These are phyloP conservation scores for Cyaniris semiargus DNA, from an alignment of 2,888 invertebrate species.

Conservation along the genomic window DNA sequence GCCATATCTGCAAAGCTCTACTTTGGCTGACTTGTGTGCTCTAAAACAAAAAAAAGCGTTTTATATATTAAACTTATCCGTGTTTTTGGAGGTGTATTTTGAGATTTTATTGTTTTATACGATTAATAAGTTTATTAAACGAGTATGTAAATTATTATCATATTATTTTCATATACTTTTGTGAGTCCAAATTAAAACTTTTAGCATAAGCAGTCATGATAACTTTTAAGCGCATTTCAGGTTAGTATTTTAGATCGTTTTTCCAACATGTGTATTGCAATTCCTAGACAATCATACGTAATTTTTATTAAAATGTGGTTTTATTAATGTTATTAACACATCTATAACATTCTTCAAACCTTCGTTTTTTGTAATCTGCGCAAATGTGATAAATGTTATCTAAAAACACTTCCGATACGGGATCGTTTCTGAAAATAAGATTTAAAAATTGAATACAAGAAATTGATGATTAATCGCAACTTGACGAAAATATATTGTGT, in stretches of 20 bases:
- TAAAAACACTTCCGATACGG: conserved; percentile 84
- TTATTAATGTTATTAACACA: not conserved
- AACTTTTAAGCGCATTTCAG: not conserved
- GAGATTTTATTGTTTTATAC: no score
- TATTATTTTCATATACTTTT: not conserved
- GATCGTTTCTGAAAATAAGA: conserved; percentile 80
- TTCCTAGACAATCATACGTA: no score
- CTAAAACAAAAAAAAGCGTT: conserved; percentile 50
- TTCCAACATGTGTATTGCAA: no score
- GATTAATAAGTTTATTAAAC: no score
- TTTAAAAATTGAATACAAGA: not conserved
- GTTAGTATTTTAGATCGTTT: no score
- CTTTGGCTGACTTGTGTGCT: conserved; percentile 61
- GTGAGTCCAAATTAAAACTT: not conserved
- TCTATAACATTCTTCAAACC: conserved; percentile 46
- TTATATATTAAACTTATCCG: no score
- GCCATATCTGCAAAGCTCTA: conserved; percentile 68
- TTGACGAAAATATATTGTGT: no score
- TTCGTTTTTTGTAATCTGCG: conserved; percentile 78
- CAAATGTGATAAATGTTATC: conserved; percentile 86
- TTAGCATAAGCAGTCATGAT: not conserved
- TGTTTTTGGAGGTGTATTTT: no score
- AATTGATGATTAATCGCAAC: no score
- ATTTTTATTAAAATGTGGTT: no score
- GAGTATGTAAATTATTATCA: no score